phyloP scores from a whole-genome alignment of 2,797 vertebrate genomes.

The Peromyscus attwateri region DNA sequence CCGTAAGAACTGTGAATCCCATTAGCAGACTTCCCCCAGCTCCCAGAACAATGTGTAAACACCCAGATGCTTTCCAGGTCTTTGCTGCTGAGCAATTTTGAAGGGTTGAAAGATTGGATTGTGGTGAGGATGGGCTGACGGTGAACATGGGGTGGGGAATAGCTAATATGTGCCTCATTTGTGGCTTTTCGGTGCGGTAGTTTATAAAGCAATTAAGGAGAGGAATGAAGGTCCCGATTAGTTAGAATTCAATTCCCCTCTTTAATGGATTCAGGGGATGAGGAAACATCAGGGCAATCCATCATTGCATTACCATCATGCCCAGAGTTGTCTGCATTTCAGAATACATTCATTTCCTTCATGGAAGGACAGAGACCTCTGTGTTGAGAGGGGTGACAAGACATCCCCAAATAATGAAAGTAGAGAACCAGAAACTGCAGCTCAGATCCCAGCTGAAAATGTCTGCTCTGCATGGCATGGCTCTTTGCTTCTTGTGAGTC shows the following conservation, averaged over 20 bases:
- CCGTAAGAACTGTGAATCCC: neutral
- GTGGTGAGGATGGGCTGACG: neutral
- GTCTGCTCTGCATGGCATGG: neutral
- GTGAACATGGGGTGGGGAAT: neutral
- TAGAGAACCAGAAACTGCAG: neutral
- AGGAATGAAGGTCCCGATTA: constrained; percentile 55
- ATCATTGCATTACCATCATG: constrained; percentile 61
- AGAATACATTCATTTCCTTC: constrained; percentile 55
- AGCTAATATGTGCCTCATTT: constrained; percentile 31
- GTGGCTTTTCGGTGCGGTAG: constrained; percentile 67
- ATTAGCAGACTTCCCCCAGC: neutral
- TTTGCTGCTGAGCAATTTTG: constrained; percentile 25
- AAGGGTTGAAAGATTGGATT: neutral
- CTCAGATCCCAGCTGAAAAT: neutral
- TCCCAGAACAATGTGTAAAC: neutral
- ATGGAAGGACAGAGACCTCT: neutral
- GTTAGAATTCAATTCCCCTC: constrained; percentile 63
- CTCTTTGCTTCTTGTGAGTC: constrained; percentile 45
- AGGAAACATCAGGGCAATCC: constrained; percentile 63
- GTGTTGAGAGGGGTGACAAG: constrained; percentile 48
- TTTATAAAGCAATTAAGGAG: constrained; percentile 79
- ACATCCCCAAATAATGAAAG: constrained; percentile 50
- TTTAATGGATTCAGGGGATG: constrained; percentile 64
- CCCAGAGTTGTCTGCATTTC: constrained; percentile 33
- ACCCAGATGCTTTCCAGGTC: fast-evolving